Evolutionary conservation across 2,113 vertebrate genomes (phyloP).

Genomic region (Phyllostomus discolor): DNA sequence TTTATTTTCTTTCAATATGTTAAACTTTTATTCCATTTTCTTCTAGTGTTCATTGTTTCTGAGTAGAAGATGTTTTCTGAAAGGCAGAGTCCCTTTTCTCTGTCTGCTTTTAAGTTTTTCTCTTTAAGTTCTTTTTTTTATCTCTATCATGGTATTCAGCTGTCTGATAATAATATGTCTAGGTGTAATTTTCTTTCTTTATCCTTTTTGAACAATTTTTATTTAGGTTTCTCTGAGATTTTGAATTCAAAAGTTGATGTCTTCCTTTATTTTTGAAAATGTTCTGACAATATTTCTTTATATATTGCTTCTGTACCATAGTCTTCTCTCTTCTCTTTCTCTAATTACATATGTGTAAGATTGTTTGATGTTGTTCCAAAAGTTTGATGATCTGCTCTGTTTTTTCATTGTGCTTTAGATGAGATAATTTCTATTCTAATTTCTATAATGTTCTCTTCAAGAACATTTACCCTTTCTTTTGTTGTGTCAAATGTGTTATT

Average conservation of each 20-base stretch:
- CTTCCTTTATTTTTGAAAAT: background rate
- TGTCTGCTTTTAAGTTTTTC: background rate
- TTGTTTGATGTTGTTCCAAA: background rate
- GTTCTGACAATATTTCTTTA: background rate
- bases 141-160: background rate
- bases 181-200: background rate
- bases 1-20: background rate
- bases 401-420: too few species aligned
- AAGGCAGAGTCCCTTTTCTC: background rate
- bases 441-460: too few species aligned
- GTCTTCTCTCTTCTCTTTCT: background rate
- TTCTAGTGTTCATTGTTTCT: background rate
- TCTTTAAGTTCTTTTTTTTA: background rate
- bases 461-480: too few species aligned
- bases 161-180: background rate
- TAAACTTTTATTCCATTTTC: background rate
- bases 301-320: background rate
- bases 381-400: too few species aligned
- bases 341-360: background rate
- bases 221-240: background rate
- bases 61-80: background rate
- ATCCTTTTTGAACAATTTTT: background rate
- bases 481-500: too few species aligned
- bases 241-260: background rate
- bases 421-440: too few species aligned